phyloP scores from a whole-genome alignment of 1,140 invertebrate species.

The Caenorhabditis latens region DNA sequence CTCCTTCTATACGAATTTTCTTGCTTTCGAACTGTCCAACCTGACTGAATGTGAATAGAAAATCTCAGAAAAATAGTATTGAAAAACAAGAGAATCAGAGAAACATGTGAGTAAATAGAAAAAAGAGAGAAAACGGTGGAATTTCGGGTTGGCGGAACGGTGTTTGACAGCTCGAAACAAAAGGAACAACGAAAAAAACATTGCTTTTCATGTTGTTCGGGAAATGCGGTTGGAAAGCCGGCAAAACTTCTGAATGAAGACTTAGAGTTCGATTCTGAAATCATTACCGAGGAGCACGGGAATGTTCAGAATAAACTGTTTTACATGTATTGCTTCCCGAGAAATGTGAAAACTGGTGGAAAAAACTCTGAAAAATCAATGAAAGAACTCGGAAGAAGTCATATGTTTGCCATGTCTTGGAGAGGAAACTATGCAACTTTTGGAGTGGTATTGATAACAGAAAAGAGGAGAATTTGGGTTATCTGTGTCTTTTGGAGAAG shows the following conservation, averaged over 20 bases:
- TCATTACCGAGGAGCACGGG: too few relatives aligned
- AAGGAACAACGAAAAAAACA: background rate
- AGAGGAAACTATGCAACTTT: slow-evolving; percentile 11
- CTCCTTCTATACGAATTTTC: background rate
- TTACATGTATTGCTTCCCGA: too few relatives aligned
- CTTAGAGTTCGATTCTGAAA: too few relatives aligned
- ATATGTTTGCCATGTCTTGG: background rate
- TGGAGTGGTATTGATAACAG: slow-evolving; percentile 41
- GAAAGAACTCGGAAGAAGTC: background rate
- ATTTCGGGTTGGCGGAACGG: slow-evolving; percentile 6
- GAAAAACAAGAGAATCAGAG: background rate
- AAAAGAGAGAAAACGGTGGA: background rate
- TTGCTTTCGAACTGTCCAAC: background rate
- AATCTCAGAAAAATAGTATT: background rate
- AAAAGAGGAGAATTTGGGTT: slow-evolving; percentile 23
- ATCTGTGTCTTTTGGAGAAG: slow-evolving; percentile 2
- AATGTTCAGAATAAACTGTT: too few relatives aligned
- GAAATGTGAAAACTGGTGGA: too few relatives aligned
- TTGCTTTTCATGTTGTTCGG: background rate
- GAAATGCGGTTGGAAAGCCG: background rate
- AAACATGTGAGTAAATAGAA: slow-evolving; percentile 29
- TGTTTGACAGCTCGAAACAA: slow-evolving; percentile 49
- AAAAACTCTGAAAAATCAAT: background rate
- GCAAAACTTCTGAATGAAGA: too few relatives aligned
- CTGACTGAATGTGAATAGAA: background rate